Percentiles rank a stretch among this genome's conserved stretches.
phyloP scores from a whole-genome alignment of 1,140 invertebrate genomes.

The Pogonus chalceus region DNA sequence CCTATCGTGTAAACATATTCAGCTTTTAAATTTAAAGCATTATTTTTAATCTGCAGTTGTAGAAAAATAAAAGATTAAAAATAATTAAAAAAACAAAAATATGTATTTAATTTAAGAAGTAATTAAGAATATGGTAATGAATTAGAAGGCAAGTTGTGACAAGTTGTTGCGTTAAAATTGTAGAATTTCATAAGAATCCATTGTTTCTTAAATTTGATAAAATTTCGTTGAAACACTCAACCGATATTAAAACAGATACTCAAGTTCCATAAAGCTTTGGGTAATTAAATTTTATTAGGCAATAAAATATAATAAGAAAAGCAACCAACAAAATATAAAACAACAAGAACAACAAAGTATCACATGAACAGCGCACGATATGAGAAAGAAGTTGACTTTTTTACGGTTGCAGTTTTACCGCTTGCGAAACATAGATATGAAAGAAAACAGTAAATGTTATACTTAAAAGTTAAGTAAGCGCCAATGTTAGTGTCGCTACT shows the following conservation, averaged over 20 bases:
- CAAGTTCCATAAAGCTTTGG: background rate
- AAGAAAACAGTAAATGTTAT: constrained; percentile 3
- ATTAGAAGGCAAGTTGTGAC: background rate
- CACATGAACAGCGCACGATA: background rate
- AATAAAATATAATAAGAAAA: constrained; percentile 6
- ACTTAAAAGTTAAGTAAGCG: background rate
- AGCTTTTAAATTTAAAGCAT: too few relatives aligned
- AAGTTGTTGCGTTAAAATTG: background rate
- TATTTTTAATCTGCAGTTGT: too few relatives aligned
- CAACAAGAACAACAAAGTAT: constrained; percentile 3
- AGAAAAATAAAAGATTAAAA: too few relatives aligned
- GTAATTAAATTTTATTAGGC: constrained; percentile 3
- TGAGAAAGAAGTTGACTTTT: background rate
- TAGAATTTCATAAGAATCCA: too few relatives aligned
- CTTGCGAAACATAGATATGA: background rate
- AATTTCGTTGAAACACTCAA: background rate
- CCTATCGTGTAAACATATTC: background rate
- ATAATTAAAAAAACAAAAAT: too few relatives aligned
- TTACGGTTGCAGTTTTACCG: background rate
- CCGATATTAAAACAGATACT: constrained; percentile 1
- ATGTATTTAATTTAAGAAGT: background rate
- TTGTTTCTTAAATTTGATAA: background rate
- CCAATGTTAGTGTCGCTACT: background rate
- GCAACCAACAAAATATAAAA: constrained; percentile 2
- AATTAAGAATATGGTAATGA: too few relatives aligned